Evolutionary conservation across 2,888 invertebrate genomes (phyloP).

Genomic region (Drosophila imparisetae): DNA sequence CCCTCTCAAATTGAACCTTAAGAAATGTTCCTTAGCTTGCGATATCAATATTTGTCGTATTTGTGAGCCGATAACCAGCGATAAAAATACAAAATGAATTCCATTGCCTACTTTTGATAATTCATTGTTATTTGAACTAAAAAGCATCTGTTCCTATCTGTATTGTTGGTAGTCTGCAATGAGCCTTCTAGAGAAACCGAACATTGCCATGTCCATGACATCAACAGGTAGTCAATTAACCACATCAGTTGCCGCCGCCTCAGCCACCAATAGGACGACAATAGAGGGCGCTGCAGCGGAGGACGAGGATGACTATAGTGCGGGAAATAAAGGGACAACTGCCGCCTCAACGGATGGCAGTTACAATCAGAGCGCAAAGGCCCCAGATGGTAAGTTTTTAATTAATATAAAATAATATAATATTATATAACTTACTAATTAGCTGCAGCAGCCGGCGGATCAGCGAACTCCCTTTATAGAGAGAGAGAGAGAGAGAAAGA

Average conservation of each 20-base stretch:
- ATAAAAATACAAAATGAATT: conserved; percentile 1
- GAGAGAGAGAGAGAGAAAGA: background rate
- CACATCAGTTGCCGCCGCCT: conserved; percentile 47
- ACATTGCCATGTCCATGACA: conserved; percentile 84
- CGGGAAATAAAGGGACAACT: background rate
- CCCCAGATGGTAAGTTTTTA: conserved; percentile 25
- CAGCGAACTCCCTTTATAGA: background rate
- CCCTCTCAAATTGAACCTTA: background rate
- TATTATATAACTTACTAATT: background rate
- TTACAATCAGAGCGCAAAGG: conserved; percentile 24
- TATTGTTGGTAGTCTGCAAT: conserved; percentile 78
- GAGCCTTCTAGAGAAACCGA: conserved; percentile 84
- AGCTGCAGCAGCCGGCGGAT: background rate
- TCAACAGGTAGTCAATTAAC: conserved; percentile 74
- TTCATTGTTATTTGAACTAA: conserved; percentile 16
- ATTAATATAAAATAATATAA: background rate
- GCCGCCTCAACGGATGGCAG: conserved; percentile 6
- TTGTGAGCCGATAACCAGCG: conserved; percentile 25
- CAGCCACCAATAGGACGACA: conserved; percentile 28
- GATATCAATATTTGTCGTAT: conserved; percentile 28
- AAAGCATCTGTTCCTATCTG: background rate
- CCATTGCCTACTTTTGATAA: conserved; percentile 7
- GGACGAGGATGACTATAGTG: conserved; percentile 48
- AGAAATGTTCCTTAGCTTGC: background rate
- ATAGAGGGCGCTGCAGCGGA: conserved; percentile 44